Percentiles rank a stretch among this genome's conserved stretches.
These are phyloP conservation scores for Lottia gigantea DNA, from an alignment of 2,888 invertebrate species.

Conservation along the genomic window DNA sequence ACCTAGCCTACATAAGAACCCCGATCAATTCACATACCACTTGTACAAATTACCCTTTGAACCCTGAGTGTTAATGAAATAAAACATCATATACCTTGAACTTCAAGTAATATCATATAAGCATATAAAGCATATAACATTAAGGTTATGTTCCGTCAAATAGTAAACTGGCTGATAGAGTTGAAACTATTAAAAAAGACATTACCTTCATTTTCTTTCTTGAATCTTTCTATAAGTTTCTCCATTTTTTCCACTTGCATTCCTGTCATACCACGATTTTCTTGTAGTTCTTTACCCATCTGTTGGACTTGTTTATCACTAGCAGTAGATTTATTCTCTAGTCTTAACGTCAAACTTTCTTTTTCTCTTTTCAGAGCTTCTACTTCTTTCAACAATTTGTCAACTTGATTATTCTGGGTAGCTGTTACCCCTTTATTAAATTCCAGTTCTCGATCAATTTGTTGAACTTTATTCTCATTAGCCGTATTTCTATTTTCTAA, in stretches of 20 bases:
- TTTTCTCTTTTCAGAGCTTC: conserved; percentile 18
- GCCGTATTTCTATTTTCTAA: conserved; percentile 17
- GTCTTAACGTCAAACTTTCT: conserved; percentile 9
- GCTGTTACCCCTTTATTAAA: conserved; percentile 12
- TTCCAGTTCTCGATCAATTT: not conserved
- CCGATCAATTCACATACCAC: too few relatives aligned
- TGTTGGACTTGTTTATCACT: conserved; percentile 11
- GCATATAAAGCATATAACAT: too few relatives aligned
- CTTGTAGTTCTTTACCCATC: not conserved
- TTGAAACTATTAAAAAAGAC: too few relatives aligned
- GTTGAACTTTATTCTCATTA: conserved; percentile 8
- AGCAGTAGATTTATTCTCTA: conserved; percentile 15
- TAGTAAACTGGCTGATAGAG: too few relatives aligned
- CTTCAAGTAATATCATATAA: too few relatives aligned
- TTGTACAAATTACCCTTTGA: too few relatives aligned
- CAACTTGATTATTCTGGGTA: conserved; percentile 15
- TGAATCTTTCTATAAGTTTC: conserved; percentile 13
- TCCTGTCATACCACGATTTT: conserved; percentile 14
- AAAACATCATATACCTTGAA: too few relatives aligned
- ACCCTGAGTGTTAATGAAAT: too few relatives aligned
- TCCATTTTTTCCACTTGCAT: conserved; percentile 20
- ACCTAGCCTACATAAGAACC: too few relatives aligned
- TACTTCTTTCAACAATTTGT: conserved; percentile 15
- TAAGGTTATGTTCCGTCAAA: too few relatives aligned
- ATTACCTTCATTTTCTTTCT: conserved; percentile 22